Base-by-base conservation (phyloP, 2,888 invertebrate species). In the Tipula unca region DNA sequence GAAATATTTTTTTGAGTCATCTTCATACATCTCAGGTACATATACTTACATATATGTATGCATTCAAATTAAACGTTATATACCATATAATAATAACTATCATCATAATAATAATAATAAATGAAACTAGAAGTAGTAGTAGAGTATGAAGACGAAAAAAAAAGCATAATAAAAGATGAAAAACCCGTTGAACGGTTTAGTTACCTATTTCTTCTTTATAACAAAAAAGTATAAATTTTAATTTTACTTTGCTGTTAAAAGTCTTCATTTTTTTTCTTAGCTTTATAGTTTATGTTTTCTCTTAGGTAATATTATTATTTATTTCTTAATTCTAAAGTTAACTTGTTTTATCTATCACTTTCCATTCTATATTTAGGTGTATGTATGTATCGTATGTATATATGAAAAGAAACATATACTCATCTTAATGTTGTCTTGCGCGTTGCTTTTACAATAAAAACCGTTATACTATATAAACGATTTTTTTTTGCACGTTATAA, bases 101-200 rank as follows among this genome's bases (percentile, higher is more conserved):
- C n/a, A 48, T 48, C 0, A 48, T n/a, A 48, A 39, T 10, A 39
- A 13, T 39, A 39, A 48, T 48, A 48, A 48, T 69, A 69, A 69
- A 69, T 69, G 69, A 69, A 69, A 69, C 69, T 69, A 69, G 10
- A 69, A 69, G 69, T 69, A 10, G 48, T n/a, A 48, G 48, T 48
- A 48, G 48, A 48, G 48, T 69, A 69, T 32, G 83, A 83, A 83
- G 83, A 83, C n/a, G 83, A 29, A 84, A 84, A 84, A 32, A 17
- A 84, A 84, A 13, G 32, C n/a, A n/a, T n/a, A n/a, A n/a, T 48
- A 36, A 8, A 84, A 84, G 36, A 84, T 84, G 36, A 84, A 84
- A 84, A 84, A 84, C 84, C 84, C 84, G 84, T 84, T 84, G 84
- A 84, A 20, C 36, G 84, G 84, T 84, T 84, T 84, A 84, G 84